These are phyloP conservation scores for Orthonevra nobilis DNA, from an alignment of 2,888 invertebrate species.

Conservation along the genomic window DNA sequence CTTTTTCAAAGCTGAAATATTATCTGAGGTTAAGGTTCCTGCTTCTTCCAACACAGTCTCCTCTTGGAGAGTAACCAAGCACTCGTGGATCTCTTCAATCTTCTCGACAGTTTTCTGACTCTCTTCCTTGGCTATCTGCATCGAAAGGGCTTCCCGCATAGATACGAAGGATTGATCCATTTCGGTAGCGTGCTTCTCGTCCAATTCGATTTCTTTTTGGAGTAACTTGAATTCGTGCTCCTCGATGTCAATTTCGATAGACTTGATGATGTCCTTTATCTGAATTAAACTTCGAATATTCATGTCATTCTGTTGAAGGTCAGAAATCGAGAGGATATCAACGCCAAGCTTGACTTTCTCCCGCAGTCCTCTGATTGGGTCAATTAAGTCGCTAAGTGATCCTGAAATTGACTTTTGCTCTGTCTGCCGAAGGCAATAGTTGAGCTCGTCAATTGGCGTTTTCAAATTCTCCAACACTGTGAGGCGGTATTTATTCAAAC, in stretches of 20 bases:
- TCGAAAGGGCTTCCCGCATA: slow-evolving; percentile 75
- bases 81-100: slow-evolving; percentile 77
- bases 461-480: slow-evolving; percentile 81
- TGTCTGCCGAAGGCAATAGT: slow-evolving; percentile 80
- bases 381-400: slow-evolving; percentile 78
- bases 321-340: slow-evolving; percentile 74
- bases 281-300: slow-evolving; percentile 75
- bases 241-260: slow-evolving; percentile 77
- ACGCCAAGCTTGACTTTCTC: slow-evolving; percentile 77
- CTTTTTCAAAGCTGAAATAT: slow-evolving; percentile 73
- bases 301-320: slow-evolving; percentile 73
- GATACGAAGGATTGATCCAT: slow-evolving; percentile 75
- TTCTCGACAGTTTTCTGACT: slow-evolving; percentile 71
- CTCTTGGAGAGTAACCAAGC: slow-evolving; percentile 72
- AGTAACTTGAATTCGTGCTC: slow-evolving; percentile 77
- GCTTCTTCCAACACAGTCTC: slow-evolving; percentile 39
- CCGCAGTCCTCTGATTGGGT: slow-evolving; percentile 77
- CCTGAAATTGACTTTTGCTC: slow-evolving; percentile 79
- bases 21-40: slow-evolving; percentile 37
- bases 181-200: slow-evolving; percentile 75
- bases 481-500: slow-evolving; percentile 78
- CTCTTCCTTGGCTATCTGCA: slow-evolving; percentile 76
- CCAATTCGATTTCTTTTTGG: slow-evolving; percentile 76
- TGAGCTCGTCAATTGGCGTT: slow-evolving; percentile 81
- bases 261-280: slow-evolving; percentile 75